Conservation (phyloP, 2,113 vertebrate species). For the Dissostichus mawsoni region DNA sequence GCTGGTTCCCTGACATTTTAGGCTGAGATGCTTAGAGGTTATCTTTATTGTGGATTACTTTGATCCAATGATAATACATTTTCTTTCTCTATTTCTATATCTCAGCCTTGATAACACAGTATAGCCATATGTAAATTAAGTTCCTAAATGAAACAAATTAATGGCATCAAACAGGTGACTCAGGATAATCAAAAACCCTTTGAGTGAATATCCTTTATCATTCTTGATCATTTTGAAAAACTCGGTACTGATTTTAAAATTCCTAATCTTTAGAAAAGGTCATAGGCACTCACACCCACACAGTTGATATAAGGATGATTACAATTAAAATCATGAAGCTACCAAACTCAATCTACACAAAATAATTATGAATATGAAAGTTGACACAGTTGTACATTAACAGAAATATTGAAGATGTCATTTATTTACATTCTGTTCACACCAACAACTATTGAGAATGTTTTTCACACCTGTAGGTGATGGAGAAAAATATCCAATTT, state of each 20-base stretch:
- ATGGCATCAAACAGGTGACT: background rate
- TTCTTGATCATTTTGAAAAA: no score
- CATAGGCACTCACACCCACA: no score
- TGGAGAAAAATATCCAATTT: no score
- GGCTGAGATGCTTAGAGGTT: background rate
- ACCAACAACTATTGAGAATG: background rate
- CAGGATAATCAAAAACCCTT: background rate
- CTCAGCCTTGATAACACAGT: background rate
- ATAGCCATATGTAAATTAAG: background rate
- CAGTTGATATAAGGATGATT: no score
- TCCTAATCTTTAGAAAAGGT: no score
- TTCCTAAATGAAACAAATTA: background rate
- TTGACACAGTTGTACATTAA: background rate
- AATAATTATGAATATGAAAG: background rate
- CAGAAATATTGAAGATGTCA: background rate
- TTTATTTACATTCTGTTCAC: background rate
- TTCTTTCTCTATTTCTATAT: no score
- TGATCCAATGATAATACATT: background rate
- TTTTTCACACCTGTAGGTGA: background rate
- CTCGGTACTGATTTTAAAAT: no score
- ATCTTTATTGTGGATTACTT: background rate
- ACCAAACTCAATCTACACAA: no score
- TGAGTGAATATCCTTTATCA: no score
- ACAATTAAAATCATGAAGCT: no score
- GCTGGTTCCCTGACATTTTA: background rate